Evolutionary conservation across 2,797 vertebrate species (phyloP), one percentile per base, ranked within the genome.

Genomic region (Ctenopoma kingsleyae): DNA sequence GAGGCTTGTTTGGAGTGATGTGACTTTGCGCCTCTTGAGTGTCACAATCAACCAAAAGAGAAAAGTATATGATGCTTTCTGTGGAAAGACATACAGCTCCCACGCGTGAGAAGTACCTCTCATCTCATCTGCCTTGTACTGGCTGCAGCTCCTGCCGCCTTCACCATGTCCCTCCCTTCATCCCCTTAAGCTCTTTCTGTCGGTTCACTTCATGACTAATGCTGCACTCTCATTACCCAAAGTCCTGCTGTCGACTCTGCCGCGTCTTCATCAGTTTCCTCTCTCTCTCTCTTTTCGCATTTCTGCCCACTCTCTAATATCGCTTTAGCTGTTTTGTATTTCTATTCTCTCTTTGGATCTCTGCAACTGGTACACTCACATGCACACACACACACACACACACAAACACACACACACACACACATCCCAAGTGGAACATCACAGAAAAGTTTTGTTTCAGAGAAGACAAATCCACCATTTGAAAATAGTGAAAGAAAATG

Each of bases 221-320:
- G 56, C 77, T 64, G 54, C 68, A 54, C 69, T 72, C 69, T 86
- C 74, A 78, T 88, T 82, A 84, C 69, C 78, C 72, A 80, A 41
- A 83, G 73, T 80, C 76, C 76, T 52, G 71, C 71, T 76, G 74
- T 70, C 55, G 36, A 55, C 67, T 80, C 44, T 38, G 52, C 46
- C 5, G 17, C 27, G 0, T 71, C 67, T 67, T 74, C 61, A 46
- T 76, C 67, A 49, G 61, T 63, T 71, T 43, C 27, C 69, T 66
- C 30, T 23, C 63, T 66, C 62, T 62, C 69, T 66, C 30, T 23
- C 63, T 65, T 47, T 58, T 71, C 62, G 71, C 38, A 51, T 76
- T 38, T 49, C 58, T 82, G 44, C 11, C 64, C 61, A 53, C 59
- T 68, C 62, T 64, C 32, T 51, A 5, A 76, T 70, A 74, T 43